Conservation (phyloP, 2,113 vertebrate genomes). For the Numenius arquata region DNA sequence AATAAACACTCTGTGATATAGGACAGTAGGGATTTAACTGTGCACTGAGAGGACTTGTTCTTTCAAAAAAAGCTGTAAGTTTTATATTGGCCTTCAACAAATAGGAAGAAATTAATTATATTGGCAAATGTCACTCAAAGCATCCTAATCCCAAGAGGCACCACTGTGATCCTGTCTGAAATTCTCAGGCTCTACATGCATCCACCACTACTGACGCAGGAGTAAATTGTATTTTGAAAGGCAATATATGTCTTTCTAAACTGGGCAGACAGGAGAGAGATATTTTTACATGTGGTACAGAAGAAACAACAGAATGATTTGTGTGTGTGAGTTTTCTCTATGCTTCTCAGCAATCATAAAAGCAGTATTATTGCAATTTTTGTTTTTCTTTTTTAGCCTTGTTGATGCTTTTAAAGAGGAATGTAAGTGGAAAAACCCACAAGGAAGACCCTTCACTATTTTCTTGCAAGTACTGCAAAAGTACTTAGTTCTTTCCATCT, state of each 20-base stretch:
- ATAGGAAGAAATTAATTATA: not conserved
- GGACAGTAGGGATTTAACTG: not conserved
- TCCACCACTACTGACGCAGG: accelerated
- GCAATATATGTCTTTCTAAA: not conserved
- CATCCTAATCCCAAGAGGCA: not conserved
- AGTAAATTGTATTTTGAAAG: not conserved
- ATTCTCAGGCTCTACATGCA: not conserved
- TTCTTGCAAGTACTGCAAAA: not conserved
- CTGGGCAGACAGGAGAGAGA: not conserved
- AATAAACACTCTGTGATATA: not conserved
- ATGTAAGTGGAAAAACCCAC: not conserved
- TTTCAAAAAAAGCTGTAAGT: not conserved
- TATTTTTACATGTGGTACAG: not conserved
- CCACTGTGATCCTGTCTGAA: not conserved
- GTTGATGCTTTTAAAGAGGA: not conserved
- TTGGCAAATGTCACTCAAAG: not conserved
- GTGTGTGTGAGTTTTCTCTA: not conserved
- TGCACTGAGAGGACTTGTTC: not conserved
- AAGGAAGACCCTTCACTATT: not conserved
- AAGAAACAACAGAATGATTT: not conserved
- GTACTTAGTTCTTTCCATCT: not conserved
- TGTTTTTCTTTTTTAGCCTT: not conserved
- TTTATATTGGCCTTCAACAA: not conserved
- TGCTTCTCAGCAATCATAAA: not conserved
- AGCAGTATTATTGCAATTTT: not conserved